A percentile compares a stretch with the other conserved stretches of the same genome.
These are phyloP conservation scores for Sebastiscus tertius DNA, from an alignment of 2,797 vertebrate species.

Conservation along the genomic window DNA sequence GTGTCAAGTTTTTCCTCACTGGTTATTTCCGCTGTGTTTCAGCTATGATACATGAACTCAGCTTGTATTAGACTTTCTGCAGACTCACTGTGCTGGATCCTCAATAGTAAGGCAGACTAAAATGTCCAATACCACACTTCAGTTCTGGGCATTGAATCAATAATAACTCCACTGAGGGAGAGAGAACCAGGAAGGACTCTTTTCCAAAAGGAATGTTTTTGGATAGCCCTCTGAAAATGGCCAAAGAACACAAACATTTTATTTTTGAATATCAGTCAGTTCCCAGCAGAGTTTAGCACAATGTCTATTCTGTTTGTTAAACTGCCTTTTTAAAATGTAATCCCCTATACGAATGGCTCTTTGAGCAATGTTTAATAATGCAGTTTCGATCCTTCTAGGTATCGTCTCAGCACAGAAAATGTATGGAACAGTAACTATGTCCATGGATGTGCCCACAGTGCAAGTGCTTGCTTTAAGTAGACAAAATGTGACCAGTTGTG, in stretches of 20 bases:
- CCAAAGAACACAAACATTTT: not conserved
- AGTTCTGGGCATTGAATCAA: conserved; percentile 36
- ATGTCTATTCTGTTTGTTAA: conserved; percentile 5
- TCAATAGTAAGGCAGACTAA: conserved; percentile 17
- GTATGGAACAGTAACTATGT: not conserved
- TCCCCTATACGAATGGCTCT: not conserved
- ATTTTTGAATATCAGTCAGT: conserved; percentile 20
- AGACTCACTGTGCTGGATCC: conserved; percentile 8
- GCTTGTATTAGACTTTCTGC: conserved; percentile 23
- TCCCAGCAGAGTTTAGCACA: conserved; percentile 19
- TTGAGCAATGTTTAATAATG: conserved; percentile 13
- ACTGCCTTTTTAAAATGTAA: not conserved
- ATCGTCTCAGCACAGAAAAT: not conserved
- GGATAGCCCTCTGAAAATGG: conserved; percentile 2
- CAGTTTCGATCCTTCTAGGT: not conserved
- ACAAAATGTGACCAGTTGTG: not conserved
- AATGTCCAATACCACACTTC: conserved; percentile 26
- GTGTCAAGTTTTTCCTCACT: not conserved
- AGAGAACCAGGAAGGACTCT: conserved; percentile 5
- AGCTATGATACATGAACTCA: not conserved
- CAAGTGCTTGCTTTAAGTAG: not conserved
- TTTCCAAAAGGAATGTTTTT: conserved; percentile 28
- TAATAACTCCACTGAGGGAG: conserved; percentile 7
- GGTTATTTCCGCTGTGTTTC: not conserved
- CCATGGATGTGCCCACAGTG: not conserved